Conservation (phyloP, 2,888 invertebrate genomes). For the Apantesis nais region DNA sequence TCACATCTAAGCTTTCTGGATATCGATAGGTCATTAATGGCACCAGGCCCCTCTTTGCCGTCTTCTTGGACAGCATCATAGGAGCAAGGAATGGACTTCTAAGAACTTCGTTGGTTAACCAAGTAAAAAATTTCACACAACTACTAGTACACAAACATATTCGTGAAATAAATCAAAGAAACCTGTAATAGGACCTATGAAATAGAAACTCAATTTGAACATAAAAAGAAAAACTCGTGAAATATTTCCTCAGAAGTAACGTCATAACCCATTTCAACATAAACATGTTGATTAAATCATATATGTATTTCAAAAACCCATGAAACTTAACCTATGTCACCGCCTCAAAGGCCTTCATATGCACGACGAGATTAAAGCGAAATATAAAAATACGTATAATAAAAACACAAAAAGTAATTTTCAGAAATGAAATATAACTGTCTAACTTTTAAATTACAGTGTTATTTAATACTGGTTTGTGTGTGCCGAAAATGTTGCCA, state of each 20-base stretch:
- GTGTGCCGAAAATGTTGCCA: background rate
- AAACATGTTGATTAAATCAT: slow-evolving; percentile 47
- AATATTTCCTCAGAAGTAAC: slow-evolving; percentile 6
- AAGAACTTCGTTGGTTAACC: too few species aligned
- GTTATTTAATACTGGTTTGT: background rate
- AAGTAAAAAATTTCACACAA: background rate
- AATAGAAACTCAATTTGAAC: slow-evolving; percentile 5
- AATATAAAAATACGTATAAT: slow-evolving; percentile 1
- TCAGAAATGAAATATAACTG: background rate
- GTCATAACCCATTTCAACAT: slow-evolving; percentile 42
- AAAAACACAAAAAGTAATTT: slow-evolving; percentile 1
- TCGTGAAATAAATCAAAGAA: background rate
- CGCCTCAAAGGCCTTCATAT: slow-evolving; percentile 41
- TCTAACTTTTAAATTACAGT: background rate
- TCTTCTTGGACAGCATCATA: background rate
- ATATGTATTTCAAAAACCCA: slow-evolving; percentile 29
- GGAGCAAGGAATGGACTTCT: background rate
- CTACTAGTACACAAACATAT: background rate
- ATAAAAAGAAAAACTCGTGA: slow-evolving; percentile 2
- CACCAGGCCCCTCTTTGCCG: background rate
- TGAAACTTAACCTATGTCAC: slow-evolving; percentile 40
- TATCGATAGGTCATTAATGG: background rate
- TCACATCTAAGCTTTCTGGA: background rate
- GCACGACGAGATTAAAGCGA: slow-evolving; percentile 34
- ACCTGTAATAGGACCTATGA: background rate